These are phyloP conservation scores for Hydrotaea diabolus DNA, from an alignment of 2,888 invertebrate genomes.

Conservation along the genomic window DNA sequence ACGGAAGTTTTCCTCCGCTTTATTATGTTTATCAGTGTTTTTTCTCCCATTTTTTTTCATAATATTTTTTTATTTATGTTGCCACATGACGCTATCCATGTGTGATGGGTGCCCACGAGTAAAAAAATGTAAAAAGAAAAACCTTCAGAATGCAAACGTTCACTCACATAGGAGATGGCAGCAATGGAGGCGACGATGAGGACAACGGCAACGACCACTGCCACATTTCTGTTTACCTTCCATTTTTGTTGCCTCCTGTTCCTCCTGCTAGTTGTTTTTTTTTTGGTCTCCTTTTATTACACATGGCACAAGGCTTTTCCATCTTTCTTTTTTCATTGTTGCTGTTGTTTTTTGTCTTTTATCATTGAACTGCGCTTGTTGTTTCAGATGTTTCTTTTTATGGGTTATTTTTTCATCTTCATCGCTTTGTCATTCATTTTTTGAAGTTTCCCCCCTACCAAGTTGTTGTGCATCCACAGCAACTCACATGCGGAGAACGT, in stretches of 20 bases:
- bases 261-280: neutral
- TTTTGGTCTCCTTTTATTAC: neutral
- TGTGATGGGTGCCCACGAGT: neutral
- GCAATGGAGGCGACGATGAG: neutral
- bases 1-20: neutral
- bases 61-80: neutral
- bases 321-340: neutral
- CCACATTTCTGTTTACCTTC: neutral
- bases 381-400: slow-evolving; percentile 21
- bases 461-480: neutral
- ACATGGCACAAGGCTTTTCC: neutral
- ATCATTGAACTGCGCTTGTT: slow-evolving; percentile 31
- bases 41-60: neutral
- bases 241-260: neutral
- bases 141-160: neutral
- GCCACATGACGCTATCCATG: neutral
- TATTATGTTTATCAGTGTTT: neutral
- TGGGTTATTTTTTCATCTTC: slow-evolving; percentile 13
- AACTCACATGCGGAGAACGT: neutral
- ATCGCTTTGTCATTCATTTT: neutral
- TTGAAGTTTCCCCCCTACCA: slow-evolving; percentile 7
- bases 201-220: neutral
- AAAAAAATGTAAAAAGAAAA: neutral
- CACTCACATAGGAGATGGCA: neutral
- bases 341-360: neutral